These are phyloP conservation scores for Falcunculus frontatus DNA, from an alignment of 2,113 vertebrate genomes.

Conservation along the genomic window DNA sequence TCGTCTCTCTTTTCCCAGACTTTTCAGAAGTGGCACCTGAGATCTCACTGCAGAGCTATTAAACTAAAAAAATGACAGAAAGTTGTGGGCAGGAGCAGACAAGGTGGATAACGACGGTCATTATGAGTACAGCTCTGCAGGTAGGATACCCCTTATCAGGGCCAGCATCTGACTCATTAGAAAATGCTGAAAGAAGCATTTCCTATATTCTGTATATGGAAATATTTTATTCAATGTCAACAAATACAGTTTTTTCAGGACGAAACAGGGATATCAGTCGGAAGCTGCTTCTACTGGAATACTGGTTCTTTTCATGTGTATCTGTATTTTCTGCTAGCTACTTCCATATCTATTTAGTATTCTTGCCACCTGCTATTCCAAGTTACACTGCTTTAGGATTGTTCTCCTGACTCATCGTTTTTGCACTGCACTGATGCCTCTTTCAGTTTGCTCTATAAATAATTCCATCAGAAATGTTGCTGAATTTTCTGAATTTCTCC, in stretches of 20 bases:
- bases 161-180: not conserved
- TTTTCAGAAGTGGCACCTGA: not conserved
- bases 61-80: constrained; percentile 49
- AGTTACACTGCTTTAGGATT: not conserved
- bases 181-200: not conserved
- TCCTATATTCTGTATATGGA: not conserved
- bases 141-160: constrained; percentile 35
- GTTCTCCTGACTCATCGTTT: constrained; percentile 4
- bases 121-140: constrained; percentile 83
- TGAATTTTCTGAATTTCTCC: not conserved
- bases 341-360: not conserved
- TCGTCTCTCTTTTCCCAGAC: not conserved
- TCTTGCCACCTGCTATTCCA: not conserved
- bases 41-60: not conserved
- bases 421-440: not conserved
- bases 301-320: not conserved
- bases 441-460: not conserved
- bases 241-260: not conserved
- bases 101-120: constrained; percentile 83
- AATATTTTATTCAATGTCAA: not conserved
- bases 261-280: not conserved
- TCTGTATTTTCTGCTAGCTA: not conserved
- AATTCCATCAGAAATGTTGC: not conserved
- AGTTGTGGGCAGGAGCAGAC: constrained; percentile 27
- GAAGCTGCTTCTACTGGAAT: not conserved